Evolutionary conservation across 2,888 invertebrate genomes (phyloP), one percentile per base, ranked within the genome.

Genomic region (Hylaea fasciaria): DNA sequence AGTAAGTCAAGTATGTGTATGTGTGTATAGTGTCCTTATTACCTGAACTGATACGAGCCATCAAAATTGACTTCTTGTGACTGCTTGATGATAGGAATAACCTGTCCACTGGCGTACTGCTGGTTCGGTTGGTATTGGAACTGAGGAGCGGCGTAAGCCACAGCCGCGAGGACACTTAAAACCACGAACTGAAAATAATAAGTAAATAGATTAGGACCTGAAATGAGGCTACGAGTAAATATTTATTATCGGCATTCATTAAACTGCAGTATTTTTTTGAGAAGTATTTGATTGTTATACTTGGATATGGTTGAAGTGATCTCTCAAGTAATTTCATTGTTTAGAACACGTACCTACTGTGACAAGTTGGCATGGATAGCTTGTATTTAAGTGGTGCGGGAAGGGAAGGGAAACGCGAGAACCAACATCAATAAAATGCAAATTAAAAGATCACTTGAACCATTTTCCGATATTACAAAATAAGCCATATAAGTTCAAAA

Each of bases 11-110:
- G 32, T 9, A 9, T 32, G 9, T 7, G 10, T 32, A 7, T 8
- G 32, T 28, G 9, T 32, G 10, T 22, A 17, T 45, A n/a, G 14
- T 52, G 17, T 48, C 22, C 43, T 10, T 28, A 1, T 40, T 82
- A 94, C 94, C 94, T 95, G 81, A 91, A 95, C 82, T 94, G 88
- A 76, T 94, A 95, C 49, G 92, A 91, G 47, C 94, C 94, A 68
- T 94, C 94, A 46, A 85, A 83, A 77, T 93, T 93, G 61, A 93
- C 82, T 49, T 93, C 93, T 68, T 94, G 93, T 16, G 85, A 75
- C 73, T 94, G 94, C 57, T 88, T 93, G 43, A 95, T 45, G 69
- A 95, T 95, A n/a, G 94, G 94, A 60, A 94, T 94, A n/a, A 73
- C 67, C 50, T 80, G 83, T 14, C 75, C 77, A 55, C 77, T 86